A percentile compares a stretch with the other conserved stretches of the same genome.
These are phyloP conservation scores for Ochotona curzoniae DNA, from an alignment of 2,113 vertebrate genomes.

Conservation along the genomic window DNA sequence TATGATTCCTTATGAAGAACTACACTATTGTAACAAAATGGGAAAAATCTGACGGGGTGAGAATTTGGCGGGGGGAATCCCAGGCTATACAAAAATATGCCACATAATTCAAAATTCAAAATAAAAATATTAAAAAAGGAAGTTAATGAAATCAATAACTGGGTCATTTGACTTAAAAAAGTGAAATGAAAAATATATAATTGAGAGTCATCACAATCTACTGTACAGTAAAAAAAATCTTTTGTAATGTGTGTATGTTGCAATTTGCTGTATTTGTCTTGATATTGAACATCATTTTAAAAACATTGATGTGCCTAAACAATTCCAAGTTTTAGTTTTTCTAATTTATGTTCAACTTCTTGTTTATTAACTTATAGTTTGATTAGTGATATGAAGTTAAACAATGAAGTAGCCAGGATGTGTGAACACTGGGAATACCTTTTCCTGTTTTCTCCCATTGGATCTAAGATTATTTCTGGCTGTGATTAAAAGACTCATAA, in stretches of 20 bases:
- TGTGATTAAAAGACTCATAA: not conserved
- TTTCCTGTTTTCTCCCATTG: not conserved
- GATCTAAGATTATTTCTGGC: not conserved
- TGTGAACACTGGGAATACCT: not conserved
- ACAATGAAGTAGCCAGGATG: not conserved
- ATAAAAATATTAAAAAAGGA: not conserved
- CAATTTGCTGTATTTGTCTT: not conserved
- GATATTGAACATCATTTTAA: not conserved
- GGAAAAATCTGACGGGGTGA: too few relatives aligned
- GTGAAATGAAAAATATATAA: not conserved
- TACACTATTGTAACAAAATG: too few relatives aligned
- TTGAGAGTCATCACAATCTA: not conserved
- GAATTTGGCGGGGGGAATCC: not conserved
- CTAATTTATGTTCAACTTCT: not conserved
- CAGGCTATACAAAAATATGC: too few relatives aligned
- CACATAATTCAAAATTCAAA: too few relatives aligned
- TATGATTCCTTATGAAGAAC: too few relatives aligned
- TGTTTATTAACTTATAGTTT: not conserved
- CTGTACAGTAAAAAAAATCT: not conserved
- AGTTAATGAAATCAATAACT: not conserved
- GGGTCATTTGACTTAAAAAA: not conserved
- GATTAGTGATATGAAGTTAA: not conserved
- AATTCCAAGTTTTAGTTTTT: slow-evolving; percentile 5
- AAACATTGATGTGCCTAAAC: slow-evolving; percentile 7
- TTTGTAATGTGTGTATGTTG: not conserved